Evolutionary conservation across 1,140 invertebrate species (phyloP).

Genomic region (Ostrea denselamellosa): DNA sequence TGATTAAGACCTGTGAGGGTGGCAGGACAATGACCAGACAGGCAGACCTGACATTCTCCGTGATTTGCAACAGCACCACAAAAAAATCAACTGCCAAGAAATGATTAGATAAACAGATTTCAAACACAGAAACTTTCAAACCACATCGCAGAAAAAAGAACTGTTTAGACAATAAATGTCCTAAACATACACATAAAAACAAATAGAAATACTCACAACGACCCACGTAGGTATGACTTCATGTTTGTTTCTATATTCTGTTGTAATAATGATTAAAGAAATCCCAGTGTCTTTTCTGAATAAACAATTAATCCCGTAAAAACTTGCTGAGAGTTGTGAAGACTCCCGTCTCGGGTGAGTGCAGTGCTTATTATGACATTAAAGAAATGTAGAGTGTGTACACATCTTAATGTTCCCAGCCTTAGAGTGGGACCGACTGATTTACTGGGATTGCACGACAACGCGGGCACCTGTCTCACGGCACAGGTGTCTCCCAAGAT

Average conservation of each 20-base stretch:
- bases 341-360: not conserved
- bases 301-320: not conserved
- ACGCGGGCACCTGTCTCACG: too few relatives aligned
- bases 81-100: too few relatives aligned
- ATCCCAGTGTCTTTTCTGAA: too few relatives aligned
- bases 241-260: not conserved
- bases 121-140: too few relatives aligned
- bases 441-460: too few relatives aligned
- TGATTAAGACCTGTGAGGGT: not conserved
- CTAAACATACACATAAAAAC: not conserved
- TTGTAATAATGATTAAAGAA: not conserved
- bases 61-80: not conserved
- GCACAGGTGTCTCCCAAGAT: too few relatives aligned
- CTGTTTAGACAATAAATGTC: not conserved
- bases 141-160: too few relatives aligned
- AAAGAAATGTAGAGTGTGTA: not conserved
- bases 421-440: too few relatives aligned
- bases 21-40: not conserved
- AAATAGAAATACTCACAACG: not conserved
- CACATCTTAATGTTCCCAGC: not conserved
- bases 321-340: not conserved
- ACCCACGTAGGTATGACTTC: not conserved
- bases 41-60: too few relatives aligned
- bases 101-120: too few relatives aligned
- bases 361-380: not conserved